phyloP scores from a whole-genome alignment of 2,888 invertebrate species.

The Thereva nobilitata region DNA sequence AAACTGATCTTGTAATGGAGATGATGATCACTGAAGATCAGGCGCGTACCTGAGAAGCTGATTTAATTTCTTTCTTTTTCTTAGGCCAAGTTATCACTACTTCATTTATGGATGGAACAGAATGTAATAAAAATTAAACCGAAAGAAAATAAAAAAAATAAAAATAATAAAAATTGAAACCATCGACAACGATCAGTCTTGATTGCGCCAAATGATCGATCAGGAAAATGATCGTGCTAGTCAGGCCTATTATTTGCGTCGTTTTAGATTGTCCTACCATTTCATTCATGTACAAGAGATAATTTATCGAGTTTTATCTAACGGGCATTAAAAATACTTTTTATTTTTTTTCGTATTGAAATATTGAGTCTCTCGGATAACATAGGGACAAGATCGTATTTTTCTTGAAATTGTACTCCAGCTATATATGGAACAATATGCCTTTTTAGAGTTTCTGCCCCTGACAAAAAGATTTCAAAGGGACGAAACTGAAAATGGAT shows the following conservation, averaged over 20 bases:
- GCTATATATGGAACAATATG: no score
- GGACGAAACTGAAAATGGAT: no score
- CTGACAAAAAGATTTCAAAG: no score
- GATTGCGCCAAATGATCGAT: constrained; percentile 21
- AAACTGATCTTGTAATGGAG: constrained; percentile 37
- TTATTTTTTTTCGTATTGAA: not conserved
- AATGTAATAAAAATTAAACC: no score
- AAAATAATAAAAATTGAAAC: not conserved
- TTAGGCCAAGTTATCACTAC: constrained; percentile 26
- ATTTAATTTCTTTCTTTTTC: constrained; percentile 23
- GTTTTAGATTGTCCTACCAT: not conserved
- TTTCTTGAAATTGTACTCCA: no score
- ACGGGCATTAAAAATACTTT: constrained; percentile 18
- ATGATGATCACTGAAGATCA: constrained; percentile 18
- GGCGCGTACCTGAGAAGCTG: not conserved
- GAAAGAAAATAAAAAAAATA: not conserved
- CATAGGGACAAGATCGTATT: no score
- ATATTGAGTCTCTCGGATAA: no score
- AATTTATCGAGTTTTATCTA: constrained; percentile 2
- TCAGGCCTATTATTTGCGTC: no score
- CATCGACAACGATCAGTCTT: constrained; percentile 13
- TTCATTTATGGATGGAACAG: constrained; percentile 1
- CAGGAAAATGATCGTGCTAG: constrained; percentile 1
- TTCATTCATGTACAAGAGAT: not conserved
- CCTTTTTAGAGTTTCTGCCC: no score